A percentile compares a stretch with the other conserved stretches of the same genome.
phyloP scores from a whole-genome alignment of 2,888 invertebrate species.

The Spicauda simplicius region DNA sequence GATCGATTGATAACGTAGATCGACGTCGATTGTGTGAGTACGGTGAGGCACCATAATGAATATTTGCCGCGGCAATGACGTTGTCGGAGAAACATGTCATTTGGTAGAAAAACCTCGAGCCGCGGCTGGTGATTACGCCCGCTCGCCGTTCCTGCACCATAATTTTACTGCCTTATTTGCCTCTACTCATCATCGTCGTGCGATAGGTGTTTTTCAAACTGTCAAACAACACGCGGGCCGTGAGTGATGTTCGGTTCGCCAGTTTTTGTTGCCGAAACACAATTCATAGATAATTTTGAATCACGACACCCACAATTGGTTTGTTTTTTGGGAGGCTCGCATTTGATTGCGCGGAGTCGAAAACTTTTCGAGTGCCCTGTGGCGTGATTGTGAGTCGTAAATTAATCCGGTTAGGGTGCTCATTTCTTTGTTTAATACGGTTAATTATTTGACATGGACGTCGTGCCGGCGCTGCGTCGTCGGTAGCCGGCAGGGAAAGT shows the following conservation, averaged over 20 bases:
- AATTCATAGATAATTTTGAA: conserved; percentile 26
- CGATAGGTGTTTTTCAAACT: conserved; percentile 48
- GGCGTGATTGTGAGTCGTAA: conserved; percentile 23
- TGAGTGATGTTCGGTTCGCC: conserved; percentile 46
- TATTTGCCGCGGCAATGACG: conserved; percentile 40
- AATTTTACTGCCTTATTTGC: conserved; percentile 54
- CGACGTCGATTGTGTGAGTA: background rate
- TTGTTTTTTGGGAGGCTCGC: background rate
- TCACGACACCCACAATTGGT: conserved; percentile 4
- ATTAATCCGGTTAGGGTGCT: background rate
- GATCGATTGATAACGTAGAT: too few relatives aligned
- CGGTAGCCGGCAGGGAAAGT: conserved; percentile 65
- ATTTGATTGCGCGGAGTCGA: background rate
- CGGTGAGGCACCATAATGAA: conserved; percentile 40
- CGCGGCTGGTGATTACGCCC: conserved; percentile 56
- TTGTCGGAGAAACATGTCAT: conserved; percentile 57
- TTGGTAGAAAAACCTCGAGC: conserved; percentile 58
- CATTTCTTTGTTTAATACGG: background rate
- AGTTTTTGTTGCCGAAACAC: conserved; percentile 34
- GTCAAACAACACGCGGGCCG: conserved; percentile 47
- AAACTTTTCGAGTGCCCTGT: background rate
- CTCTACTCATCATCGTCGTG: conserved; percentile 45
- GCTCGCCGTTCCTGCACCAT: conserved; percentile 49
- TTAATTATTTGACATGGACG: conserved; percentile 37
- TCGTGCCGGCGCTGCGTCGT: conserved; percentile 24